phyloP scores from a whole-genome alignment of 2,113 vertebrate species.

The Syrmaticus mikado region DNA sequence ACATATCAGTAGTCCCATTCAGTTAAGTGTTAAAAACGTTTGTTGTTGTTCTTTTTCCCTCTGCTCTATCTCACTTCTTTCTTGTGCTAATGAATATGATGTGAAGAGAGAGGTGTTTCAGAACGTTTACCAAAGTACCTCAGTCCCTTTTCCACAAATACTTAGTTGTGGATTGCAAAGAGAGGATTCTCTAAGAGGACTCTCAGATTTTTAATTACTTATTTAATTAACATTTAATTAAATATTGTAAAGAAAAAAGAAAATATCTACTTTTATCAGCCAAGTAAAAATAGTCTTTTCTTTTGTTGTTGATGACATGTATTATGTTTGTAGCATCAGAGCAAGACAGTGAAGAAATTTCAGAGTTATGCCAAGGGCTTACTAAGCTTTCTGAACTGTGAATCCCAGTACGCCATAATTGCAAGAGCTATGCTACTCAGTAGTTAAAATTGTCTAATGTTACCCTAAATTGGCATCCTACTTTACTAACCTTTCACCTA shows the following conservation, averaged over 20 bases:
- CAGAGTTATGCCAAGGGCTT: background rate
- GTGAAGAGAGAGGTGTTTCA: background rate
- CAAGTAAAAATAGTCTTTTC: background rate
- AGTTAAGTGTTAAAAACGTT: background rate
- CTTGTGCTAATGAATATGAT: background rate
- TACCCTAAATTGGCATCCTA: background rate
- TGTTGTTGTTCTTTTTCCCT: background rate
- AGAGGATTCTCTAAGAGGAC: background rate
- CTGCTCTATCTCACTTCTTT: background rate
- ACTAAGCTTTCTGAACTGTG: background rate
- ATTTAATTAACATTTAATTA: background rate
- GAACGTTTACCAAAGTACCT: background rate
- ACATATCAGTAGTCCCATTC: background rate
- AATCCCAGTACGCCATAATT: background rate
- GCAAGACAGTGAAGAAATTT: background rate
- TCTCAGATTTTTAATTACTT: background rate
- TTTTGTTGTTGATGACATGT: background rate
- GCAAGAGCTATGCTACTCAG: background rate
- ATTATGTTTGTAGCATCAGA: background rate
- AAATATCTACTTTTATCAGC: background rate
- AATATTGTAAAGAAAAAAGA: background rate
- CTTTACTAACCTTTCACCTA: background rate
- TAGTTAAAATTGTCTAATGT: rapidly evolving
- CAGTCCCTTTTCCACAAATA: background rate
- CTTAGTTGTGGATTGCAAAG: background rate